Base-by-base conservation (phyloP, 2,888 invertebrate species). In the Rotaria sp. region DNA sequence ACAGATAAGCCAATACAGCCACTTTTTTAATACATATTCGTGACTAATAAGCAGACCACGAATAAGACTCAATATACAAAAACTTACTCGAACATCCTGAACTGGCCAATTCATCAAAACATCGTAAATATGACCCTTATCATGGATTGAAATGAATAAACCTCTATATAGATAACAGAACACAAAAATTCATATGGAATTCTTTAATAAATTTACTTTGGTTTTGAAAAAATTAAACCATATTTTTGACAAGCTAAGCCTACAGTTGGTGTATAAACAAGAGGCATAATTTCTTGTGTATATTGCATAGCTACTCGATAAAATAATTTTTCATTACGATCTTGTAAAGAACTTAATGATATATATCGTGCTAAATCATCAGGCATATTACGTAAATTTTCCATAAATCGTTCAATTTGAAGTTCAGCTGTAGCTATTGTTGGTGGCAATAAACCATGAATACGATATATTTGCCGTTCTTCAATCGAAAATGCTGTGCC, bases 121-220 rank as follows among this genome's bases (percentile, higher is more conserved):
- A 88, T 97, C 96, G 90, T 96, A 96, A 45, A 99, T 93, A 91
- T 97, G 96, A 59, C 96, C 96, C 87, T 95, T 95, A 91, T 99
- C 98, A 90, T 97, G 94, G 88, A 99, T 96, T 80, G 96, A 95
- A 90, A 99, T 95, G 92, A 96, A 99, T 86, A 99, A 93, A 8
- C 99, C 98, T 88, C 93, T 92, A 89, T 84, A 90, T 89, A 50
- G 50, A 50, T 50, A 45, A 45, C 7, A 87, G 52, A 59, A 24
- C 30, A 26, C 55, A 84, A 24, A 35, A 87, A 87, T 50, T 24
- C 24, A 24, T 21, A 30, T 55, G 10, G 30, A 57, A 59, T 38
- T 55, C 24, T 18, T 24, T 67, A 45, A 45, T 84, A n/a, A 80
- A 55, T 48, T 86, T 86, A 87, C 87, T 85, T 87, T 55, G 87